Conservation (phyloP, 1,140 invertebrate species). For the Aphaenogaster floridana region DNA sequence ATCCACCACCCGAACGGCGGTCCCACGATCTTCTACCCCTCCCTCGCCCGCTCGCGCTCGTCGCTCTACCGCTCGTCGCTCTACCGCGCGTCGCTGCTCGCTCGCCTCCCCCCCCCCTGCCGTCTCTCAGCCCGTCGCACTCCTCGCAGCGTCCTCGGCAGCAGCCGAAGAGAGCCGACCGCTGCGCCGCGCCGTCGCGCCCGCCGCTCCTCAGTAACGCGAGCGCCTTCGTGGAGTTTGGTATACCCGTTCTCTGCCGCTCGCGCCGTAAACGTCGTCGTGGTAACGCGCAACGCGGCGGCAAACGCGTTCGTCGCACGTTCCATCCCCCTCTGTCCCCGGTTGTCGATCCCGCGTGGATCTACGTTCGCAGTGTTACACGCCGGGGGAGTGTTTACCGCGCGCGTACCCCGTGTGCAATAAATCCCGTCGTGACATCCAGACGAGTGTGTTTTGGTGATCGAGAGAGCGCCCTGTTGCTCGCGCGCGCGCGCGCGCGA, state of each 20-base stretch:
- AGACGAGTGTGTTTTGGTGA: constrained; percentile 51
- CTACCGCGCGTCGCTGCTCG: constrained; percentile 29
- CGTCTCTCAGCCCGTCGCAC: not conserved
- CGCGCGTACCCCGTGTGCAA: not conserved
- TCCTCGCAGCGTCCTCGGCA: constrained; percentile 64
- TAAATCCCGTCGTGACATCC: not conserved
- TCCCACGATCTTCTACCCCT: constrained; percentile 61
- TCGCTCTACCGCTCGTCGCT: constrained; percentile 46
- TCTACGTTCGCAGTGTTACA: constrained; percentile 12
- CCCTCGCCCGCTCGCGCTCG: constrained; percentile 48
- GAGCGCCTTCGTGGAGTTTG: constrained; percentile 80
- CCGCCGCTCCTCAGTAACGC: constrained; percentile 82
- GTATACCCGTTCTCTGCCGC: constrained; percentile 17
- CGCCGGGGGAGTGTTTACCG: not conserved
- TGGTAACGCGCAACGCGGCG: constrained; percentile 64
- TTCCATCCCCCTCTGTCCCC: constrained; percentile 6
- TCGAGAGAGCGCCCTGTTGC: not conserved
- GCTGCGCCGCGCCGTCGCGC: constrained; percentile 75
- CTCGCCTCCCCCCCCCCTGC: not conserved
- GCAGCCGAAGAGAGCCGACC: constrained; percentile 71
- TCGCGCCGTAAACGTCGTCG: constrained; percentile 5
- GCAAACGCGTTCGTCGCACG: constrained; percentile 39
- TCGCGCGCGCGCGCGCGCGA: not conserved
- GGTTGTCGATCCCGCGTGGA: constrained; percentile 12
- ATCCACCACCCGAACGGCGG: constrained; percentile 8